Percentiles rank a stretch among this genome's conserved stretches.
Conservation (phyloP, 2,888 invertebrate species). For the Cataglyphis cursor region DNA sequence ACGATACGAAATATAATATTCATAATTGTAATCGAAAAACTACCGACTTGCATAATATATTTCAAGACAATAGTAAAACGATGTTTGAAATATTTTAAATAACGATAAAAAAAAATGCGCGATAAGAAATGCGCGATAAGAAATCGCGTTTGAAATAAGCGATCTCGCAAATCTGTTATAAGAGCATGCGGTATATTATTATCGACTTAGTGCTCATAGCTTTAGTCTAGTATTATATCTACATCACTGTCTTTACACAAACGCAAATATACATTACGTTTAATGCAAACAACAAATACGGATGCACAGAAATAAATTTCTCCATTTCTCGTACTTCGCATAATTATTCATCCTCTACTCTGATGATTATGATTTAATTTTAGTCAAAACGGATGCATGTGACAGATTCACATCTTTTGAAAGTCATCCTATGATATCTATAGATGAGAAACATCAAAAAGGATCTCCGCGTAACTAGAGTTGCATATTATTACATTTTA, state of each 20-base stretch:
- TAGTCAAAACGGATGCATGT: not conserved
- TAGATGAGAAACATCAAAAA: not conserved
- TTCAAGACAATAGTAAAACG: not conserved
- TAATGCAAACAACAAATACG: slow-evolving; percentile 40
- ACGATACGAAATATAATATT: not conserved
- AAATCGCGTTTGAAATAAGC: slow-evolving; percentile 5
- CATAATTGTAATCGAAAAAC: not conserved
- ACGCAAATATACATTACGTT: slow-evolving; percentile 32
- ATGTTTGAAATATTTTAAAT: slow-evolving; percentile 33
- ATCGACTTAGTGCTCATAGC: slow-evolving; percentile 48
- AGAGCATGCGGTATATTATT: slow-evolving; percentile 45
- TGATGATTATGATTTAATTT: not conserved
- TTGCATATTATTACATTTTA: slow-evolving; percentile 4
- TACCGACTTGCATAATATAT: slow-evolving; percentile 12
- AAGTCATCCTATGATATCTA: not conserved
- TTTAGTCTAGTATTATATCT: slow-evolving; percentile 46
- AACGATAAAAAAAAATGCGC: not conserved
- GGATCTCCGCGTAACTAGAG: not conserved
- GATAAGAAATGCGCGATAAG: not conserved
- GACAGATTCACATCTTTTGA: not conserved
- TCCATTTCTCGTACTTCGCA: slow-evolving; percentile 31
- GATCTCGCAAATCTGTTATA: slow-evolving; percentile 44
- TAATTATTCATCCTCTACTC: slow-evolving; percentile 49
- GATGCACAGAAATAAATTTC: slow-evolving; percentile 33
- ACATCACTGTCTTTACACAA: slow-evolving; percentile 44